A percentile compares a stretch with the other conserved stretches of the same genome.
phyloP scores from a whole-genome alignment of 2,113 vertebrate species.

The Alethe diademata region DNA sequence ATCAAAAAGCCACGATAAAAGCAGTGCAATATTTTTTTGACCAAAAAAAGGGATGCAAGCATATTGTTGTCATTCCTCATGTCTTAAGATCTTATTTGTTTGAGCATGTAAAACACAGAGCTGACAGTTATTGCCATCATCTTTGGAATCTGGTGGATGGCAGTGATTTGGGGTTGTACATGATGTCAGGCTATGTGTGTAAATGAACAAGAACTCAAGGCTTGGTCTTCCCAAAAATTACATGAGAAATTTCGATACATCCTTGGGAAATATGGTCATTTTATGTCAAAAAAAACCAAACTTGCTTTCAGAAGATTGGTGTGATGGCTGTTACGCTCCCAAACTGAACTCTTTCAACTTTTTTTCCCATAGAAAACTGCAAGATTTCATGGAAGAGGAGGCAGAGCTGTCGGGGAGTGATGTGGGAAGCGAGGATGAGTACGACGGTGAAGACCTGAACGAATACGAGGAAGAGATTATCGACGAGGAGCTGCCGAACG shows the following conservation, averaged over 20 bases:
- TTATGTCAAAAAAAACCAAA: neutral
- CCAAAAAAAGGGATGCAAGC: neutral
- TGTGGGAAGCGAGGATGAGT: conserved; percentile 88
- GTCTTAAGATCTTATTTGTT: neutral
- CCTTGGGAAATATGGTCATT: neutral
- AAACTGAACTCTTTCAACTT: neutral
- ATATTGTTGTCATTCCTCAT: neutral
- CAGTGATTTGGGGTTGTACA: neutral
- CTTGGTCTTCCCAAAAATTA: neutral
- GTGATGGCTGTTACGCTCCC: neutral
- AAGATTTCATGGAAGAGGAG: conserved; percentile 91
- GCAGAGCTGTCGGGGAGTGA: conserved; percentile 95
- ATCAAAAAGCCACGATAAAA: neutral
- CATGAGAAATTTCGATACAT: accelerated
- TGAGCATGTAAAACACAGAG: neutral
- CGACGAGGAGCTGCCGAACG: conserved; percentile 90
- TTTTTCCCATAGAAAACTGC: conserved; percentile 73
- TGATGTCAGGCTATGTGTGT: neutral
- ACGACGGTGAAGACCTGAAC: conserved; percentile 78
- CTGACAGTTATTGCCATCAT: neutral
- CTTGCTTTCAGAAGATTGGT: neutral
- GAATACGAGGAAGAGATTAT: conserved; percentile 92
- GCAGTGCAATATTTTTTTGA: neutral
- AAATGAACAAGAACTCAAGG: neutral
- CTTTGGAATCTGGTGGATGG: neutral